Evolutionary conservation across 1,140 invertebrate genomes (phyloP), one percentile per base, ranked within the genome.

Genomic region (Hestina assimilis): DNA sequence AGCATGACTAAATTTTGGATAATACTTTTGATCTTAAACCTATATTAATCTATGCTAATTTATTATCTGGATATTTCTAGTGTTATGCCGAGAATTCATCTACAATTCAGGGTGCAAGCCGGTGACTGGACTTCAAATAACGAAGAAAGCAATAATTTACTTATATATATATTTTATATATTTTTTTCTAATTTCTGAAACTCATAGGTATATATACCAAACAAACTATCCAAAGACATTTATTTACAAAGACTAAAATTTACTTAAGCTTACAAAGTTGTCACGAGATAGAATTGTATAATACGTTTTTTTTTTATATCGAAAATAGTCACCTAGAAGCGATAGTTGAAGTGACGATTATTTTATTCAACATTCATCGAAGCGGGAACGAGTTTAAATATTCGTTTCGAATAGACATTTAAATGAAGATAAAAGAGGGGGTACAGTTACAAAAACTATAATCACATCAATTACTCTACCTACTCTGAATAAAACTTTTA

Each of bases 21-120:
- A 87, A 87, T 87, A 87, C 83, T 85, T 87, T 83, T 83, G 74
- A 79, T 72, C 82, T 85, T 83, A 87, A 28, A 75, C 21, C 80
- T 87, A 87, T 70, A 63, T 73, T 70, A n/a, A 47, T 72, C 74
- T 81, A 84, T 71, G 61, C 77, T 83, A 83, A 76, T 70, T 79
- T 85, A 83, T 84, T 78, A 83, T 83, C 78, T 65, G 75, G 59
- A 70, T 83, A 84, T 66, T n/a, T 70, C 73, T 82, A 83, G 72
- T 78, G 77, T 76, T 63, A 68, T 76, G 73, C 73, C 71, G 70
- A 83, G 66, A 80, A 71, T 67, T 35, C 42, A 66, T 74, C 77
- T 82, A 82, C 66, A 48, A 63, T 69, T 69, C 67, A 69, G 63
- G 69, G 73, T 75, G 72, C 70, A 79, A 82, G 80, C 77, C 55